A percentile compares a stretch with the other conserved stretches of the same genome.
Conservation (phyloP, 2,888 invertebrate genomes). For the Pristionchus maxplancki region DNA sequence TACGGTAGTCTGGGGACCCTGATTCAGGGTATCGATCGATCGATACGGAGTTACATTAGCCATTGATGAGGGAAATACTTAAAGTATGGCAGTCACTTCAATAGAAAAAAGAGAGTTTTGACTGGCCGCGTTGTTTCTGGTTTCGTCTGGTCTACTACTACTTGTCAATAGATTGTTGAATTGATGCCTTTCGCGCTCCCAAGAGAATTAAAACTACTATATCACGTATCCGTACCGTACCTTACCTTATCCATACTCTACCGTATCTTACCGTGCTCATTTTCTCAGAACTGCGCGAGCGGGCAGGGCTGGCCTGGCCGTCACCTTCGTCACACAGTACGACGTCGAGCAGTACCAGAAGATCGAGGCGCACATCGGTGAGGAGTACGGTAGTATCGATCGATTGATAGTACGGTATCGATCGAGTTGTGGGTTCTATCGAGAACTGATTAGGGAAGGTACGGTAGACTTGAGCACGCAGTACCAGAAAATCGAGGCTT, state of each 20-base stretch:
- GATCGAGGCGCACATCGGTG: conserved; percentile 92
- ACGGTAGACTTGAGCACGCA: conserved; percentile 98
- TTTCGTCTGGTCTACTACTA: not conserved
- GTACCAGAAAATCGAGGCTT: conserved; percentile 95
- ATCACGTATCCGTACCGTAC: not conserved
- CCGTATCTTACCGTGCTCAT: not conserved
- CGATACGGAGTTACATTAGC: too few relatives aligned
- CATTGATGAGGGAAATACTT: too few relatives aligned
- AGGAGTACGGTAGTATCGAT: conserved; percentile 32
- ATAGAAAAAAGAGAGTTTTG: too few relatives aligned
- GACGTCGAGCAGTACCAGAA: conserved; percentile 97
- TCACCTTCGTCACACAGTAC: conserved; percentile 98
- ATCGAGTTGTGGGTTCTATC: conserved; percentile 92
- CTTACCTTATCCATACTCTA: not conserved
- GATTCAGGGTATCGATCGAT: conserved; percentile 16
- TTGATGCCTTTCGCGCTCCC: not conserved
- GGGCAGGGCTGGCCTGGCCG: conserved; percentile 92
- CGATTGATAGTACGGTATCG: conserved; percentile 82
- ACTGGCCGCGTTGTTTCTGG: too few relatives aligned
- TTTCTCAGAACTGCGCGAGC: conserved; percentile 83
- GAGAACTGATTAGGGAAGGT: too few relatives aligned
- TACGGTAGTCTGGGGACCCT: conserved; percentile 1
- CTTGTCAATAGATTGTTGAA: not conserved
- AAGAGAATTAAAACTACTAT: too few relatives aligned
- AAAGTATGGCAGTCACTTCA: too few relatives aligned